Evolutionary conservation across 2,113 vertebrate species (phyloP).

Genomic region (Perognathus longimembris): DNA sequence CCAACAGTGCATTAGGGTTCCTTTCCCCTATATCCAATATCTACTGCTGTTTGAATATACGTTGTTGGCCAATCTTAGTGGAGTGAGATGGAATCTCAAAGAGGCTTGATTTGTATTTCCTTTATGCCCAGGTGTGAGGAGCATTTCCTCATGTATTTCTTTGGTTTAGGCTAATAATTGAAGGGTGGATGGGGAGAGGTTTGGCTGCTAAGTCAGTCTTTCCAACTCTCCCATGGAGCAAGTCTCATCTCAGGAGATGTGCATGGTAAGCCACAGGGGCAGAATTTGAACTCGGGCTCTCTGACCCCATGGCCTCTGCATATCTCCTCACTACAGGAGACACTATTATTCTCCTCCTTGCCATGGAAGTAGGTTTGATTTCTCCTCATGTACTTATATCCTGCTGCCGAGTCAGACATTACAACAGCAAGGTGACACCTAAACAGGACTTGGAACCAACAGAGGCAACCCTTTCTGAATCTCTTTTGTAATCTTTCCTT

Average conservation of each 20-base stretch:
- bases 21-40: too few species aligned
- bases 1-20: too few species aligned
- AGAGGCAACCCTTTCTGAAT: not conserved
- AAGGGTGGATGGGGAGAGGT: not conserved
- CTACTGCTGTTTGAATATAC: too few species aligned
- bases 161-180: not conserved
- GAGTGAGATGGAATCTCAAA: too few species aligned
- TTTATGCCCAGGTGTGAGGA: too few species aligned
- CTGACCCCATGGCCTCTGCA: not conserved
- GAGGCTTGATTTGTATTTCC: too few species aligned
- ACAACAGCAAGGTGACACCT: not conserved
- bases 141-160: too few species aligned
- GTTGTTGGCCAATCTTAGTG: too few species aligned
- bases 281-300: not conserved
- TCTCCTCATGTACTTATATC: not conserved
- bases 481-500: constrained; percentile 62
- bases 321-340: not conserved
- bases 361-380: not conserved
- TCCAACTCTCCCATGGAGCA: not conserved
- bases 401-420: not conserved
- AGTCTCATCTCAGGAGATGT: not conserved
- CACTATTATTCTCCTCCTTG: not conserved
- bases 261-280: not conserved
- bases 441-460: not conserved
- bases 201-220: not conserved